phyloP scores from a whole-genome alignment of 2,113 vertebrate species.

The Rhadina sibilatrix region DNA sequence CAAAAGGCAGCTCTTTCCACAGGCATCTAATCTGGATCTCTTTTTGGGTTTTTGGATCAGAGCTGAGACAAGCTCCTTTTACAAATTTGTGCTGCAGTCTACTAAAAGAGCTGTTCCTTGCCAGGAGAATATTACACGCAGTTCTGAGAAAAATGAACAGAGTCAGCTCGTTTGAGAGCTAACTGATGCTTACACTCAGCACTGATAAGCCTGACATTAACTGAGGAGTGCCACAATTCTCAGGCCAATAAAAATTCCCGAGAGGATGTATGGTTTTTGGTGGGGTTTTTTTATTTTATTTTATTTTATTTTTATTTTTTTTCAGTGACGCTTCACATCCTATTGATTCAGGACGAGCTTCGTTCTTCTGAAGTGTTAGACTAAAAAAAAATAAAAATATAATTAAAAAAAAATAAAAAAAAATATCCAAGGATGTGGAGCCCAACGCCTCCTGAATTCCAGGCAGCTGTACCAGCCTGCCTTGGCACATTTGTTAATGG shows the following conservation, averaged over 20 bases:
- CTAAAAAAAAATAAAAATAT: background rate
- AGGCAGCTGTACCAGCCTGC: background rate
- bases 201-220: slow-evolving; percentile 59
- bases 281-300: background rate
- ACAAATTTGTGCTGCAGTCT: slow-evolving; percentile 55
- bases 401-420: no score
- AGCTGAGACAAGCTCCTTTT: slow-evolving; percentile 54
- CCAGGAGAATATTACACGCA: slow-evolving; percentile 57
- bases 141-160: slow-evolving; percentile 52
- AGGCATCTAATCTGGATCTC: slow-evolving; percentile 25
- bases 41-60: slow-evolving; percentile 12
- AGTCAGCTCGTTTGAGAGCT: slow-evolving; percentile 59
- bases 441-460: background rate
- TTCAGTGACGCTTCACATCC: background rate
- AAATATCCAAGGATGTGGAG: background rate
- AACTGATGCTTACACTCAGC: slow-evolving; percentile 57
- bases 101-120: slow-evolving; percentile 38
- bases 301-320: background rate
- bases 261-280: background rate
- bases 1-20: background rate
- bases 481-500: background rate
- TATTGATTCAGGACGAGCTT: slow-evolving; percentile 16
- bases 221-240: slow-evolving; percentile 46
- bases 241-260: slow-evolving; percentile 25
- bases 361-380: background rate